Base-by-base conservation (phyloP, 2,888 invertebrate genomes). In the Uloborus plumipes region DNA sequence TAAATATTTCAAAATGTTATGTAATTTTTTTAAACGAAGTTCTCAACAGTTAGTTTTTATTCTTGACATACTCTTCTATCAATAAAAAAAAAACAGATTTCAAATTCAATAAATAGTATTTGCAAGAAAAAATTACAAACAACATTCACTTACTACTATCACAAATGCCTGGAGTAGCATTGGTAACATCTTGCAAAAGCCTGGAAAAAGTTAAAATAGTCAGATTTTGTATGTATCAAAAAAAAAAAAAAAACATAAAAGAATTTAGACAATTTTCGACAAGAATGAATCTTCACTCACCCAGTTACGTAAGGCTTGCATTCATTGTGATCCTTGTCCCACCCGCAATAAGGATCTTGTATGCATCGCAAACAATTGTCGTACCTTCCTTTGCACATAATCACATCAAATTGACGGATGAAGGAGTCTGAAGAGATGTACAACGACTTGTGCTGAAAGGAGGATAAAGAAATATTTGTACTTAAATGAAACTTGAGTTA, bases 291-390 rank as follows among this genome's bases (percentile, higher is more conserved):
- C 20, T 22, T 26, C 18, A 71, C 79, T 71, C 76, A 85, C 86
- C 86, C 86, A 14, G 79, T 85, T 20, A 93, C 92, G 88, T 95
- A 96, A 51, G 96, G 94, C 87, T 95, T 93, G 90, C 97, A 97
- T 73, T 94, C 93, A 86, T 94, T 94, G 20, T 93, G 92, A 86
- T 96, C 95, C 87, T 95, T 93, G 89, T 97, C 97, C 98, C 98
- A 98, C 49, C 97, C 97, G 88, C 98, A 98, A 90, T 98, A 97
- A 0, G 98, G 97, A 90, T 98, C 98, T 88, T 95, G 94, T 22
- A 97, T 95, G 90, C 98, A 98, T 77, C 96, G 92, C 87, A 96
- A 92, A 89, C 97, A 98, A 88, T 94, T 96, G 90, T 96, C 95
- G 90, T 97, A 97, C 86, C 96, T 92, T 67, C 94, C 92, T 87